Conservation (phyloP, 2,797 vertebrate genomes). For the Acanthis flammea region DNA sequence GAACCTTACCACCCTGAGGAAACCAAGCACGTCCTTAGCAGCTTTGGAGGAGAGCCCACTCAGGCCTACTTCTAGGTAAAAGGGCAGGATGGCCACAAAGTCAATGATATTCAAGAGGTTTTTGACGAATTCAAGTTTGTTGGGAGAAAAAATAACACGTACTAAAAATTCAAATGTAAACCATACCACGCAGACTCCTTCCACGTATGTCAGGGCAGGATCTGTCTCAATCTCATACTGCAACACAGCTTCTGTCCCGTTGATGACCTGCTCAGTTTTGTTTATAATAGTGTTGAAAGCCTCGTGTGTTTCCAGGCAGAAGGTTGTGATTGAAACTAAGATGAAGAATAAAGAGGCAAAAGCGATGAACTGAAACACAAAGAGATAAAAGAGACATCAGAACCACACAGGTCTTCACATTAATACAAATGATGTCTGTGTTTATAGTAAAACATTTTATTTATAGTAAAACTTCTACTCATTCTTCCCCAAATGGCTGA, state of each 20-base stretch:
- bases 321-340: conserved; percentile 97
- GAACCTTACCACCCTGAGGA: conserved; percentile 96
- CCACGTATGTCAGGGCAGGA: conserved; percentile 92
- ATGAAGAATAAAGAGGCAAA: conserved; percentile 98
- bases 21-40: conserved; percentile 95
- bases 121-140: conserved; percentile 96
- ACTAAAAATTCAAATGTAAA: conserved; percentile 98
- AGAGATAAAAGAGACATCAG: conserved; percentile 32
- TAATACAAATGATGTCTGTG: not conserved
- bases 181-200: conserved; percentile 97
- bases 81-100: conserved; percentile 96
- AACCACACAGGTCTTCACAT: not conserved
- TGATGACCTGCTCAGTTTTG: conserved; percentile 86
- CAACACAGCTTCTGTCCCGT: conserved; percentile 81
- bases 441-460: not conserved
- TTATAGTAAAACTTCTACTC: not conserved
- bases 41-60: conserved; percentile 97
- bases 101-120: conserved; percentile 97
- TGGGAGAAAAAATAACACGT: conserved; percentile 93
- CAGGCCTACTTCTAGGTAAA: conserved; percentile 95
- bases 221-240: conserved; percentile 95
- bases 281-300: conserved; percentile 98
- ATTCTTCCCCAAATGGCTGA: not conserved
- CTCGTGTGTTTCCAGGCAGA: conserved; percentile 98
- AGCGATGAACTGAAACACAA: conserved; percentile 89